Percentiles rank a stretch among this genome's conserved stretches.
Evolutionary conservation across 2,113 vertebrate species (phyloP).

Genomic region (Poeciliopsis retropinna): DNA sequence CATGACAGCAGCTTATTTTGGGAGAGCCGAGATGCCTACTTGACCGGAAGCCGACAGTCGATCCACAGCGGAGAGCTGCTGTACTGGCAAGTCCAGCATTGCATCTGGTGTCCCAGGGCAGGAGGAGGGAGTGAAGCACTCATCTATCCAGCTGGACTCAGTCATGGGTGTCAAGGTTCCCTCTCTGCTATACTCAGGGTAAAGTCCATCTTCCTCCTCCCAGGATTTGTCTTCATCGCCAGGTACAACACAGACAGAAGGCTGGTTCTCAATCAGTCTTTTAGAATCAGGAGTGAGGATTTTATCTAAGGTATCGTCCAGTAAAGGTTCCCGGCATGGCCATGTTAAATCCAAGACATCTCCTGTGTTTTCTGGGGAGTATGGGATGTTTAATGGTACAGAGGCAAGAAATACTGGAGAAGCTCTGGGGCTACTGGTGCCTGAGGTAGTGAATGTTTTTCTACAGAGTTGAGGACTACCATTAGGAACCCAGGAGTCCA

Average conservation of each 20-base stretch:
- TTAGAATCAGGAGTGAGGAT: constrained; percentile 46
- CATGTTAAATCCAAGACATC: constrained; percentile 53
- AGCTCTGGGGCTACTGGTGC: constrained; percentile 48
- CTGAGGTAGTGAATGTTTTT: constrained; percentile 45
- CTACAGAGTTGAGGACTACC: constrained; percentile 48
- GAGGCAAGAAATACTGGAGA: constrained; percentile 18
- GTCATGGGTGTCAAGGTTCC: constrained; percentile 73
- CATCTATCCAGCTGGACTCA: constrained; percentile 75
- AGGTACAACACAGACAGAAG: not conserved
- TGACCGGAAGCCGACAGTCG: constrained; percentile 91
- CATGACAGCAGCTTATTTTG: constrained; percentile 64
- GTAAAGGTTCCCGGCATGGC: constrained; percentile 65
- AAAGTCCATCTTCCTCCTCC: constrained; percentile 67
- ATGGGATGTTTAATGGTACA: constrained; percentile 30
- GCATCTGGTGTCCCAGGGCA: constrained; percentile 62
- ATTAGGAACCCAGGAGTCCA: constrained; percentile 36
- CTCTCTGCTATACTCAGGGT: constrained; percentile 60
- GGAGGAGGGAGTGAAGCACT: constrained; percentile 63
- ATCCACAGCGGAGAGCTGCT: constrained; percentile 78
- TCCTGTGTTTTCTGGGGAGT: constrained; percentile 32
- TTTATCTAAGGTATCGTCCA: constrained; percentile 70
- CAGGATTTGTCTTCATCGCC: constrained; percentile 69
- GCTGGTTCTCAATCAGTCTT: constrained; percentile 28
- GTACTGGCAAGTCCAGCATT: constrained; percentile 69
- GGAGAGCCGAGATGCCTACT: constrained; percentile 82